Base-by-base conservation (phyloP, 2,888 invertebrate genomes). In the Antitype chi region DNA sequence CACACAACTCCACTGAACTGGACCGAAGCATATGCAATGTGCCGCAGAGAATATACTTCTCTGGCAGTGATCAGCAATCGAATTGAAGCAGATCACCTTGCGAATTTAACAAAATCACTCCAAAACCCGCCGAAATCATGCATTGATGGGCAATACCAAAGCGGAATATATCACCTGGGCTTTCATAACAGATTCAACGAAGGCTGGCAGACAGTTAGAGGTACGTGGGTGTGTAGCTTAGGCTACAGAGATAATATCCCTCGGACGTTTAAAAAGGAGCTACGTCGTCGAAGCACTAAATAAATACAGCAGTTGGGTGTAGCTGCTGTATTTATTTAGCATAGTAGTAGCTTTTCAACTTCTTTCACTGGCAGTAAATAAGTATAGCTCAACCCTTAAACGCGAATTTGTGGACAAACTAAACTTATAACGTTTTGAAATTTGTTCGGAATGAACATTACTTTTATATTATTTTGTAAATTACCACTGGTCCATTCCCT, bases 1-100 rank as follows among this genome's bases (percentile, higher is more conserved):
- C 95, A 95, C 76, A 75, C 91, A n/a, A 88, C 80, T 1, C 93
- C 94, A 0, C 80, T 85, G 81, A 93, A 86, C 53, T 96, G 95
- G 95, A 86, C 86, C 0, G 93, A 94, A 0, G 94, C 95, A 0
- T 89, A 91, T 52, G 84, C 85, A 5, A 81, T 89, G 2, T 96
- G 96, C 80, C 86, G 85, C 25, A 80, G 90, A 28, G 75, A 75
- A 64, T 23, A 74, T 38, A 49, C 63, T 0, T 91, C 92, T 67
- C 74, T 95, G 43, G 93, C 93, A 4, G 89, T 95, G n/a, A 91
- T 94, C 59, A 92, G 93, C 71, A 91, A 88, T 20, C 57, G 28
- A 13, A 5, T 17, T 38, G 86, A 86, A 60, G 78, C 76, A 0
- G 49, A 83, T 11, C 62, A 62, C 52, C 74, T 86, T 8, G 76